Base-by-base conservation (phyloP, 2,888 invertebrate species). In the Coelogynopora nodosa region DNA sequence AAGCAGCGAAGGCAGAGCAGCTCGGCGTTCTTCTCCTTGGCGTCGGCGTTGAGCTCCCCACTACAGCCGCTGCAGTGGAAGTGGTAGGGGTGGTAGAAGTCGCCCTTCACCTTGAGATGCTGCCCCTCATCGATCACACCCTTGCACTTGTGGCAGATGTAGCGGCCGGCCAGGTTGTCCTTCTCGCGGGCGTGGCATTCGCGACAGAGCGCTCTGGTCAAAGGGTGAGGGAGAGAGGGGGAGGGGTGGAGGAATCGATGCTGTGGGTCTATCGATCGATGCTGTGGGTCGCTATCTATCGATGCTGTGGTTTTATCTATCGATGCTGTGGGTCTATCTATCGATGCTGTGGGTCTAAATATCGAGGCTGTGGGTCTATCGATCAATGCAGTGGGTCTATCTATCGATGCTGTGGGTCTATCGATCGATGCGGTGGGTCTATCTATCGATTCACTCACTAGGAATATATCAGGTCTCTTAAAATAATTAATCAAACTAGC, bases 61-160 rank as follows among this genome's bases (percentile, higher is more conserved):
- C 91, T 91, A 90, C 93, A 93, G 30, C 91, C 90, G 74, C 96
- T 95, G 92, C 99, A 99, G 91, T 96, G 97, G 93, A 98, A 99
- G 92, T 99, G 99, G 93, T 99, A 99, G 0, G 98, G 97, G 93
- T 99, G 99, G 93, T 97, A 99, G 67, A 97, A 96, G 93, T 99
- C 99, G 82, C 98, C 98, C 87, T 92, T 92, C 90, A 90, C 93
- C 89, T 93, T 93, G 88, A 93, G 92, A 88, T 91, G 91, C 26
- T 93, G 92, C 74, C 92, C 92, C 74, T 93, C 93, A 88, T 93
- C 93, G 86, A 93, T 91, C n/a, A 92, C 90, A 88, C 92, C 92
- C 97, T 97, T 97, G 94, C 98, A 98, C 92, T 97, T 98, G 92
- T 97, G 96, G 93, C 98, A 98, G 91, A 98, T 95, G 92, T 98